Evolutionary conservation across 2,113 vertebrate genomes (phyloP).

Genomic region (Microtus richardsoni): DNA sequence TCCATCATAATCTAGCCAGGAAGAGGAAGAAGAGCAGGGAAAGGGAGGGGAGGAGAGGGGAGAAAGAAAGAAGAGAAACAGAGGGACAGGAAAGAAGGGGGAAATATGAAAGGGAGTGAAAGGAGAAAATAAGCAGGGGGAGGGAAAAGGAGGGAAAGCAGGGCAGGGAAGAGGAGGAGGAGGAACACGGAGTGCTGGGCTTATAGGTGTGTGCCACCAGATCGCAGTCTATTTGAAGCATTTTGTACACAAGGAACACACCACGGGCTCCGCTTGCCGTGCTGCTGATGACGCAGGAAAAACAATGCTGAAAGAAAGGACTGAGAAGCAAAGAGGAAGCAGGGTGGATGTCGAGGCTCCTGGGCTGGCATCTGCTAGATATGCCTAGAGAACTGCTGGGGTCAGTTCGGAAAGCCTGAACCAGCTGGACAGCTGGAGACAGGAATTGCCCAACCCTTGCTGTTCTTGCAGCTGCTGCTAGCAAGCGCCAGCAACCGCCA

Average conservation of each 20-base stretch:
- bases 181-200: not conserved
- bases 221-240: not conserved
- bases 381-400: not conserved
- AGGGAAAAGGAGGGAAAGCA: too few relatives aligned
- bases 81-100: too few relatives aligned
- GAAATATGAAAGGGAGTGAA: not conserved
- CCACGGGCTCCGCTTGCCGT: not conserved
- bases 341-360: not conserved
- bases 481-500: constrained; percentile 1
- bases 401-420: not conserved
- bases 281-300: not conserved
- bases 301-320: not conserved
- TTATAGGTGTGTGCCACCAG: not conserved
- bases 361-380: not conserved
- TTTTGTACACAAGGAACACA: not conserved
- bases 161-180: too few relatives aligned
- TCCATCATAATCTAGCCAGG: not conserved
- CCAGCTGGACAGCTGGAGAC: not conserved
- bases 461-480: not conserved
- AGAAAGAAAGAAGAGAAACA: too few relatives aligned
- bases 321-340: not conserved
- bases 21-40: too few relatives aligned
- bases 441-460: not conserved
- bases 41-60: accelerated
- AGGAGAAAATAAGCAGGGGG: not conserved